These are phyloP conservation scores for Oedothorax gibbosus DNA, from an alignment of 1,140 invertebrate species.

Conservation along the genomic window DNA sequence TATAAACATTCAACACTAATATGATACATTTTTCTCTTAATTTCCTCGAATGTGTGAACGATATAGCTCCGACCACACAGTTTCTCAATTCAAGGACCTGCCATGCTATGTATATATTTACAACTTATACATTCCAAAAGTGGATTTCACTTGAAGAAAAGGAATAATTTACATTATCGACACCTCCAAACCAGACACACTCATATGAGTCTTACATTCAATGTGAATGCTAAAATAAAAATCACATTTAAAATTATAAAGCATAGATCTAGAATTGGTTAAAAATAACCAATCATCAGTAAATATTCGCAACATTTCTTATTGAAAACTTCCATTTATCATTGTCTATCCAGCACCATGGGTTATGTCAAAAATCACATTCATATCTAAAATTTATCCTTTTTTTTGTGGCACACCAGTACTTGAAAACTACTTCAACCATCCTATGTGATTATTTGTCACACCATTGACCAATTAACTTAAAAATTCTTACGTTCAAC, in stretches of 20 bases:
- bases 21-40: slow-evolving; percentile 60
- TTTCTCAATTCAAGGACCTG: slow-evolving; percentile 44
- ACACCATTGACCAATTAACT: background rate
- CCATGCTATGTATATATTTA: slow-evolving; percentile 35
- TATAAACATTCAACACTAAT: slow-evolving; percentile 62
- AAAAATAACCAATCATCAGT: slow-evolving; percentile 23
- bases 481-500: background rate
- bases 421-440: background rate
- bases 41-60: slow-evolving; percentile 31
- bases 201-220: slow-evolving; percentile 40
- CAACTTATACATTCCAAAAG: slow-evolving; percentile 57
- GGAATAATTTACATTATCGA: slow-evolving; percentile 52
- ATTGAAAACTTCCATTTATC: slow-evolving; percentile 33
- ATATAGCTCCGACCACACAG: slow-evolving; percentile 34
- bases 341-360: slow-evolving; percentile 39
- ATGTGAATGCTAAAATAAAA: slow-evolving; percentile 48
- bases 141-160: slow-evolving; percentile 42
- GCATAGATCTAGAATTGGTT: slow-evolving; percentile 29
- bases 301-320: slow-evolving; percentile 1
- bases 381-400: slow-evolving; percentile 6
- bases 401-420: slow-evolving; percentile 36
- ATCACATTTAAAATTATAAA: slow-evolving; percentile 32
- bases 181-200: slow-evolving; percentile 25
- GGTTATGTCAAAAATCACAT: slow-evolving; percentile 14
- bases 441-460: background rate